Base-by-base conservation (phyloP, 2,113 vertebrate species). In the Pterocles orientalis region DNA sequence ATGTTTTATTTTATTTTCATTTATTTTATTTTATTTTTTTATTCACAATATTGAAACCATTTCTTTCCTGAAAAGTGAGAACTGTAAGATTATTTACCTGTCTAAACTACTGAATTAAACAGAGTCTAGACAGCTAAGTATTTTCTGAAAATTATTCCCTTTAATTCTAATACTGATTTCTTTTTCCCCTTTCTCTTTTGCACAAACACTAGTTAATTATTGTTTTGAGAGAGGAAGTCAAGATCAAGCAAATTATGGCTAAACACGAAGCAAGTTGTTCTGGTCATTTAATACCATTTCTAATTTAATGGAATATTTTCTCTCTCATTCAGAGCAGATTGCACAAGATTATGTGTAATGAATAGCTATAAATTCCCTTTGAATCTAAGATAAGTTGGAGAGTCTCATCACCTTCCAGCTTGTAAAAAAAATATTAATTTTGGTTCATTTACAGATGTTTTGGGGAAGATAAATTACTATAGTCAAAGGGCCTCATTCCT, bases 361-460 rank as follows among this genome's bases (percentile, higher is more conserved):
- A 95, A 77, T 58, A 83, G 12, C 54, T 73, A 75, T 61, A 90
- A 93, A 88, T 72, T 86, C 20, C 11, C 29, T 83, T 60, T 53
- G 29, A 93, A 82, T 76, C 39, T 58, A 88, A 88, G 43, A 95
- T 79, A 94, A 86, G 6, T 41, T 92, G 26, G 13, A 78, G 18
- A 78, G 6, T 72, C 47, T 93, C 9, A 86, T 47, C 84, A 57
- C 34, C 79, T 86, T 93, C 34, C 43, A 88, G 18, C 51, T 88
- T 78, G 53, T 71, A 95, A 90, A 64, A 90, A 64, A 90, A 95
- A 86, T 88, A 71, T 33, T 92, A 75, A 84, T 88, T 94, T 93
- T 78, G 2, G 43, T 93, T 96, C 53, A 68, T 90, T 94, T 94
- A 75, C 68, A 90, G 76, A n/a, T 81, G 43, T 78, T 95, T 80